Percentiles rank a stretch among this genome's conserved stretches.
Conservation (phyloP, 2,797 vertebrate genomes). For the Brotula barbata region DNA sequence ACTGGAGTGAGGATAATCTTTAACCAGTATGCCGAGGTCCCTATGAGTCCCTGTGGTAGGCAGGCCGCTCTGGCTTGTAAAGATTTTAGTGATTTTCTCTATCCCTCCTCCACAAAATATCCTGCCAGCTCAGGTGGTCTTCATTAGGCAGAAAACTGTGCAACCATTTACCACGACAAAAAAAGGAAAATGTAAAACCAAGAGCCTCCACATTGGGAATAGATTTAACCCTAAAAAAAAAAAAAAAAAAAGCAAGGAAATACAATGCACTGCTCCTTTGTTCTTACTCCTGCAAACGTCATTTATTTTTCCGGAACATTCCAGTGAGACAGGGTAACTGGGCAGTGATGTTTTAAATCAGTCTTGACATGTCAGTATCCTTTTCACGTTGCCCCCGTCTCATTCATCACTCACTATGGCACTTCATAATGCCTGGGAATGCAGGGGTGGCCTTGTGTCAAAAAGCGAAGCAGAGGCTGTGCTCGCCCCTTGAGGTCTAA, state of each 20-base stretch:
- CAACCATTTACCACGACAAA: conserved; percentile 58
- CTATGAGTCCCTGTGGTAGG: conserved; percentile 53
- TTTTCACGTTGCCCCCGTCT: conserved; percentile 53
- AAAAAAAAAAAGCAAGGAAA: conserved; percentile 37
- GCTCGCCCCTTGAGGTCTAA: too few relatives aligned
- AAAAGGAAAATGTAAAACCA: conserved; percentile 58
- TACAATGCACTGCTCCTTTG: conserved; percentile 32
- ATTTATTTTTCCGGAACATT: conserved; percentile 61
- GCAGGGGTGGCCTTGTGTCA: conserved; percentile 46
- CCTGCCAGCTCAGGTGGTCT: conserved; percentile 77
- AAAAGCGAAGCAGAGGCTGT: conserved; percentile 24
- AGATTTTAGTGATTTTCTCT: conserved; percentile 72
- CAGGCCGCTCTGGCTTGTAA: conserved; percentile 69
- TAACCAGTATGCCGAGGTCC: conserved; percentile 53
- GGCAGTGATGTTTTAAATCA: conserved; percentile 68
- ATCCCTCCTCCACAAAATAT: conserved; percentile 70
- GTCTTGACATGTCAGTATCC: conserved; percentile 70
- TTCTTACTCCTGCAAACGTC: conserved; percentile 15
- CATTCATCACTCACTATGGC: conserved; percentile 67
- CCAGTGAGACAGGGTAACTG: conserved; percentile 61
- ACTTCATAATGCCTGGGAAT: conserved; percentile 60
- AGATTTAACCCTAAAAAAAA: conserved; percentile 50
- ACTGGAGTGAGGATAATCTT: conserved; percentile 35
- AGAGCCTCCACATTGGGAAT: conserved; percentile 62
- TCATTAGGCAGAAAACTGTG: conserved; percentile 73